Base-by-base conservation (phyloP, 2,888 invertebrate species). In the Mimumesa dahlbomi region DNA sequence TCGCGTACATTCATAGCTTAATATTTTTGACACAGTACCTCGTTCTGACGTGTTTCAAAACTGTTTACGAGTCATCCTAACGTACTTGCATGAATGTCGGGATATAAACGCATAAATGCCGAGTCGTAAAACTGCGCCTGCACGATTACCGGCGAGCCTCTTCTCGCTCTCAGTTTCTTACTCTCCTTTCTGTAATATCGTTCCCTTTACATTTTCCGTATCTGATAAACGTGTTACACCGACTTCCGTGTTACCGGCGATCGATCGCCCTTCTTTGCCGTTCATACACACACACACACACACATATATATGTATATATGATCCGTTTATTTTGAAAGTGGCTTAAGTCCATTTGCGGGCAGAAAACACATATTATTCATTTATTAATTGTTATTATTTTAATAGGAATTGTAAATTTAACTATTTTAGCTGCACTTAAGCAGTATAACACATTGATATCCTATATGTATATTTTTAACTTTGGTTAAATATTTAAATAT, bases 101-200 rank as follows among this genome's bases (percentile, higher is more conserved):
- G 62, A 21, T 56, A 43, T 67, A 67, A 67, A 56, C 14, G 40
- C 22, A 19, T 56, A 36, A n/a, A 70, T 49, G 61, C 54, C 54
- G 31, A 42, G 9, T 58, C 56, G 52, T 76, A 66, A 76, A 76
- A 48, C 45, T 43, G 6, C 42, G 25, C 3, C 31, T 25, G 38
- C 21, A 5, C 25, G 53, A 40, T 61, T 53, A 42, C 14, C 29
- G 11, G 19, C 40, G 34, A 11, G 19, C 43, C 43, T 43, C 18
- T 42, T 25, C 43, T 43, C 16, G 31, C 16, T 0, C 16, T 0
- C 5, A 34, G 22, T 18, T 25, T 4, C 9, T 1, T 11, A 18
- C 22, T 36, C 13, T 11, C n/a, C 11, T 3, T 34, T 11, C 13
- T 16, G 4, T 22, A 11, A 22, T 22, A 21, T 16, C 2, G 21